phyloP scores from a whole-genome alignment of 2,797 vertebrate species.

The Melanotaenia nigrans region DNA sequence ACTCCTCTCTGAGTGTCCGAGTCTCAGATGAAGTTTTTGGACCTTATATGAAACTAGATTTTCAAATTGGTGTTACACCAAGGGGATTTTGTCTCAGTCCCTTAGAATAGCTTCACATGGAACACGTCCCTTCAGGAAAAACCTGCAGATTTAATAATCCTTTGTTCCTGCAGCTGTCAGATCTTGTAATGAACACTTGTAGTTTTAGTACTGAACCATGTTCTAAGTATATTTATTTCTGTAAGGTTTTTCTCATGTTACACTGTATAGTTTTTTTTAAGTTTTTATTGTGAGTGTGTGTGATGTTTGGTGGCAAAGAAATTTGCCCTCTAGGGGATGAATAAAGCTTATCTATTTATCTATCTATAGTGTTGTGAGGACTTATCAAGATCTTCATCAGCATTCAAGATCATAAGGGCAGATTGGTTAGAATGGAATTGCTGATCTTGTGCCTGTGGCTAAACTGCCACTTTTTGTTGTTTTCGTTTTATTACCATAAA shows the following conservation, averaged over 20 bases:
- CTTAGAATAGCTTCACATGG: constrained; percentile 18
- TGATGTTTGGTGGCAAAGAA: too few relatives aligned
- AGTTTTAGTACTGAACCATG: too few relatives aligned
- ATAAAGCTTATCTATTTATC: too few relatives aligned
- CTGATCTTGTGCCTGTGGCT: constrained; percentile 41
- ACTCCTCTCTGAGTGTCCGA: constrained; percentile 9
- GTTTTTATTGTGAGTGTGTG: too few relatives aligned
- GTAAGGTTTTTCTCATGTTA: too few relatives aligned
- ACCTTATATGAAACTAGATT: not conserved
- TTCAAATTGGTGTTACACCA: not conserved
- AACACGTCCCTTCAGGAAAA: constrained; percentile 26
- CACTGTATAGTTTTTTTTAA: too few relatives aligned
- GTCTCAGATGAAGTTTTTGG: not conserved
- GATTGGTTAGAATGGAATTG: constrained; percentile 52
- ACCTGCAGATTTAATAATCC: constrained; percentile 25
- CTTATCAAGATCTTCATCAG: constrained; percentile 41
- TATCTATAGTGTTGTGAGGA: constrained; percentile 7
- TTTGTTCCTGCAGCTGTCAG: not conserved
- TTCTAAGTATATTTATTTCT: too few relatives aligned
- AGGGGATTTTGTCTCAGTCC: constrained; percentile 6
- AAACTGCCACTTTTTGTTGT: constrained; percentile 43
- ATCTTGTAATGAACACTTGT: too few relatives aligned
- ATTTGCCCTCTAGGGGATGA: too few relatives aligned
- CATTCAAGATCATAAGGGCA: constrained; percentile 53
- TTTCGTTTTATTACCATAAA: constrained; percentile 45